Percentiles rank a stretch among this genome's conserved stretches.
Evolutionary conservation across 2,797 vertebrate species (phyloP).

Genomic region (Pipistrellus pipistrellus): DNA sequence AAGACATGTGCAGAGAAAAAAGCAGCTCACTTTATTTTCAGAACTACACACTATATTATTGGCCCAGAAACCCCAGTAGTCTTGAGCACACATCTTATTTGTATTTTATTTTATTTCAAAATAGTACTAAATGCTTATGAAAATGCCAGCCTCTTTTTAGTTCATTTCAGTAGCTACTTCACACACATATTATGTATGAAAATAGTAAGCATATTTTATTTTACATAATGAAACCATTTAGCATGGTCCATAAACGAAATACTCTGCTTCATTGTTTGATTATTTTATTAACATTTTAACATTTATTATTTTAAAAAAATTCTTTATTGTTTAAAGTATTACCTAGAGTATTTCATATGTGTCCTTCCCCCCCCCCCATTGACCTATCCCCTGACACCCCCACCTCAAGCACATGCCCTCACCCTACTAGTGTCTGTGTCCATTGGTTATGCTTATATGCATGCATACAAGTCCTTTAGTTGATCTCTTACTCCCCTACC

Average conservation of each 20-base stretch:
- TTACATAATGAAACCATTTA: background rate
- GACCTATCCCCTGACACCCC: too few relatives aligned
- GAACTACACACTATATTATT: background rate
- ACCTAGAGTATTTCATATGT: too few relatives aligned
- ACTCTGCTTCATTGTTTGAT: background rate
- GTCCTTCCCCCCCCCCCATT: too few relatives aligned
- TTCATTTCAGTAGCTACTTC: background rate
- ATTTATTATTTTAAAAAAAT: background rate
- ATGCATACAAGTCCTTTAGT: too few relatives aligned
- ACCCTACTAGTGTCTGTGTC: too few relatives aligned
- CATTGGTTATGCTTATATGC: too few relatives aligned
- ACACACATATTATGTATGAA: background rate
- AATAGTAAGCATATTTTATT: slow-evolving; percentile 26
- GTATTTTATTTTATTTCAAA: background rate
- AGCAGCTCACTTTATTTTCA: background rate
- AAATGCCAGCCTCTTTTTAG: background rate
- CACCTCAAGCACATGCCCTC: too few relatives aligned
- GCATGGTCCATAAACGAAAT: background rate
- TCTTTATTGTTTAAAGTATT: too few relatives aligned
- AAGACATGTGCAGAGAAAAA: background rate
- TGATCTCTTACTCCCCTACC: too few relatives aligned
- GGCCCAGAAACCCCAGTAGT: background rate
- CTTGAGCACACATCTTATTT: background rate
- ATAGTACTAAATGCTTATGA: background rate
- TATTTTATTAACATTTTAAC: slow-evolving; percentile 23